These are phyloP conservation scores for Melinaea marsaeus DNA, from an alignment of 2,888 invertebrate species.

Conservation along the genomic window DNA sequence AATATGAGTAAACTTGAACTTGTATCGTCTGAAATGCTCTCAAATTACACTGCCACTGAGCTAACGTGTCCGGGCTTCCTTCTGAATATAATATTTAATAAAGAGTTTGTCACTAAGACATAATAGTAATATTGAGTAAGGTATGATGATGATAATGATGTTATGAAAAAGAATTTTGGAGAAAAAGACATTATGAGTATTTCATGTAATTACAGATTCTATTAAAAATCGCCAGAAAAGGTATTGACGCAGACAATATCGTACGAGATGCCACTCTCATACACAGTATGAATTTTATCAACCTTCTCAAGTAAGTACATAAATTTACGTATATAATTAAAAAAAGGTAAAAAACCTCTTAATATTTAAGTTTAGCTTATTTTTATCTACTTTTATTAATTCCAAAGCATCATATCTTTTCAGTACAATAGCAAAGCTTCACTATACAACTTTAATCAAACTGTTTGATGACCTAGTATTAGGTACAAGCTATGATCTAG, in stretches of 20 bases:
- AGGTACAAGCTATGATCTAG: slow-evolving; percentile 85
- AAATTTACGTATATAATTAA: not conserved
- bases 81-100: too few species aligned
- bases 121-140: not conserved
- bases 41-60: too few species aligned
- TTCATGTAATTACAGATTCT: slow-evolving; percentile 49
- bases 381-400: too few species aligned
- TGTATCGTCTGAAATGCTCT: too few species aligned
- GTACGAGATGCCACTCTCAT: slow-evolving; percentile 61
- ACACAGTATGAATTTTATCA: slow-evolving; percentile 62
- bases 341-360: not conserved
- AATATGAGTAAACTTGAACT: too few species aligned
- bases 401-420: slow-evolving; percentile 11
- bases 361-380: too few species aligned
- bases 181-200: not conserved
- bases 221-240: slow-evolving; percentile 59
- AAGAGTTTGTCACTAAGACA: not conserved
- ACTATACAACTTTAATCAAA: slow-evolving; percentile 54
- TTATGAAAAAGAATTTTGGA: not conserved
- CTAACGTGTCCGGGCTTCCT: too few species aligned
- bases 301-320: slow-evolving; percentile 60
- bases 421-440: slow-evolving; percentile 64
- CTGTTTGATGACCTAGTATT: slow-evolving; percentile 78
- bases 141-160: too few species aligned
- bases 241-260: slow-evolving; percentile 66